Conservation (phyloP, 2,888 invertebrate species). For the Eristalis intricaria region DNA sequence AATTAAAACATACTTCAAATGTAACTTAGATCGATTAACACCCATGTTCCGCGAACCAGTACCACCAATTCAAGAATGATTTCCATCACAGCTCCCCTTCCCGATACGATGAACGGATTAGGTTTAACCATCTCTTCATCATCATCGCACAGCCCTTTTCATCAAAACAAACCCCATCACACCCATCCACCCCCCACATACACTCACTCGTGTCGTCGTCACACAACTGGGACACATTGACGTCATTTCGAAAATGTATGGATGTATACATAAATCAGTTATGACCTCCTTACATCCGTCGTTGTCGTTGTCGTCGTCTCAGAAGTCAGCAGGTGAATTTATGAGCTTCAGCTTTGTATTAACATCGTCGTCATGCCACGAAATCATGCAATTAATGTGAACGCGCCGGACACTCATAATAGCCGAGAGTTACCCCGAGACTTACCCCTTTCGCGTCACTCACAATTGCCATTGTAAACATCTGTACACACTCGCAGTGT, state of each 20-base stretch:
- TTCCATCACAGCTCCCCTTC: background rate
- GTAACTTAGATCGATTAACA: conserved; percentile 67
- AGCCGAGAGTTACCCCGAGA: conserved; percentile 24
- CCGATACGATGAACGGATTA: conserved; percentile 1
- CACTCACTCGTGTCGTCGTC: background rate
- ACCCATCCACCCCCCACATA: background rate
- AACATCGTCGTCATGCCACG: conserved; percentile 62
- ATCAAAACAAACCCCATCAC: background rate
- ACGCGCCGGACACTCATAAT: conserved; percentile 42
- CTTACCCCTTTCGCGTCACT: conserved; percentile 53
- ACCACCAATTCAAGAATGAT: conserved; percentile 35
- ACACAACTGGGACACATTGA: conserved; percentile 39
- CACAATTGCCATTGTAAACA: conserved; percentile 25
- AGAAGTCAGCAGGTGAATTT: conserved; percentile 62
- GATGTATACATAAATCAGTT: conserved; percentile 56
- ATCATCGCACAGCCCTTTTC: background rate
- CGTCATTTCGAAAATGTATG: conserved; percentile 41
- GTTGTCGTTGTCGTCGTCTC: conserved; percentile 23
- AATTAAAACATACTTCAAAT: conserved; percentile 80
- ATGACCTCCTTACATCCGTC: conserved; percentile 64
- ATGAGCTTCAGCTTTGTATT: conserved; percentile 60
- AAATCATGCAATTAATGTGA: conserved; percentile 67
- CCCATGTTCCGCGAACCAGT: conserved; percentile 42
- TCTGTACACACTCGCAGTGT: background rate
- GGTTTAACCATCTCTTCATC: conserved; percentile 3